Evolutionary conservation across 2,888 invertebrate species (phyloP).

Genomic region (Eustalomyia histrio): DNA sequence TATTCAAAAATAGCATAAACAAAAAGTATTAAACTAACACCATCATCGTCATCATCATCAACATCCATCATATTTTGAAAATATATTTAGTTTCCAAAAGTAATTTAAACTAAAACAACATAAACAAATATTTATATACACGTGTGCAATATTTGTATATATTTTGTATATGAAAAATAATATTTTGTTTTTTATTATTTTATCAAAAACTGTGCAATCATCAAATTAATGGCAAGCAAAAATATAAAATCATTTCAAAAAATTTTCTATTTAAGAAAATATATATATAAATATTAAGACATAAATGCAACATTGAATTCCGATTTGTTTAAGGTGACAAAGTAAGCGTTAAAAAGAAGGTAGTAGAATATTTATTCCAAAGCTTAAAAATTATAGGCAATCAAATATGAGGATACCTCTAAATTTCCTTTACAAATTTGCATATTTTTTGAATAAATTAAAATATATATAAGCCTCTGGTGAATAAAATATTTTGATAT

Average conservation of each 20-base stretch:
- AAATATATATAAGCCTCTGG: no score
- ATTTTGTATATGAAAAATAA: background rate
- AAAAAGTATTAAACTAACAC: background rate
- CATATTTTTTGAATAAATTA: no score
- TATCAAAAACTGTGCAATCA: conserved; percentile 47
- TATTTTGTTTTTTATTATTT: conserved; percentile 28
- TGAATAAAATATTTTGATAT: no score
- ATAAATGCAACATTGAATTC: no score
- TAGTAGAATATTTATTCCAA: no score
- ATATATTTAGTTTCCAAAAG: conserved; percentile 57
- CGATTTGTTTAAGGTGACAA: no score
- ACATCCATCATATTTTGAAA: conserved; percentile 35
- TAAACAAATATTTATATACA: conserved; percentile 51
- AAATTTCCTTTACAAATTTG: no score
- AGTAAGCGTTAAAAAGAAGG: no score
- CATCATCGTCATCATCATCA: conserved; percentile 46
- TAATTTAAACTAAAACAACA: conserved; percentile 59
- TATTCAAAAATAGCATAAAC: conserved; percentile 9
- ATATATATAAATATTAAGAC: no score
- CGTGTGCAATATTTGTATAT: conserved; percentile 27
- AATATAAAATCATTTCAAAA: conserved; percentile 6
- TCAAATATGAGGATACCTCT: no score
- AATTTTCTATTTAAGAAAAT: no score
- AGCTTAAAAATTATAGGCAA: no score
- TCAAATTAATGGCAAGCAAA: conserved; percentile 46